phyloP scores from a whole-genome alignment of 2,888 invertebrate species.

The Netelia melanura region DNA sequence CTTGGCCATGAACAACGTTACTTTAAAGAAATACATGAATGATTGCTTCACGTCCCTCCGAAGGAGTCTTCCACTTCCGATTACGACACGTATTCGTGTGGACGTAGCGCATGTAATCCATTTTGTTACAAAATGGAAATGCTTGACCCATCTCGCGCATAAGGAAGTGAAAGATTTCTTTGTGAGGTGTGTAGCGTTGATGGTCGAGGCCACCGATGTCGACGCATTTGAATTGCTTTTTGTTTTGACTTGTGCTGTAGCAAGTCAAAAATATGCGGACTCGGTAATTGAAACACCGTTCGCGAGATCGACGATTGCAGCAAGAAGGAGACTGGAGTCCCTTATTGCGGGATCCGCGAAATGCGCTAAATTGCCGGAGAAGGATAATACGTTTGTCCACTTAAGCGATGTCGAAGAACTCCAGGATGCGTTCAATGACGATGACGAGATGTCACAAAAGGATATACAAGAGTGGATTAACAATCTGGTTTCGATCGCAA shows the following conservation, averaged over 20 bases:
- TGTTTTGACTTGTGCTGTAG: constrained; percentile 24
- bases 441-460: background rate
- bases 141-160: constrained; percentile 42
- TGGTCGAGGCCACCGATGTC: constrained; percentile 2
- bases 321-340: background rate
- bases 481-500: background rate
- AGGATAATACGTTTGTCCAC: background rate
- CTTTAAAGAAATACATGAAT: constrained; percentile 50
- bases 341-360: constrained; percentile 3
- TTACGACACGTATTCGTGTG: constrained; percentile 46
- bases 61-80: background rate
- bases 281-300: background rate
- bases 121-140: constrained; percentile 59
- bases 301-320: background rate
- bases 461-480: background rate
- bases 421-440: too few species aligned
- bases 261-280: constrained; percentile 7
- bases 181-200: constrained; percentile 54
- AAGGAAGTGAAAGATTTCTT: constrained; percentile 58
- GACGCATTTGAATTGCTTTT: constrained; percentile 10
- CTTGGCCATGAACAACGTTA: constrained; percentile 63
- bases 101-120: constrained; percentile 67
- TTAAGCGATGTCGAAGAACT: constrained; percentile 7
- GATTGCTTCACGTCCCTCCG: background rate
- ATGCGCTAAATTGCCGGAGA: background rate